Evolutionary conservation across 2,113 vertebrate species (phyloP).

Genomic region (Sinosuthora webbiana): DNA sequence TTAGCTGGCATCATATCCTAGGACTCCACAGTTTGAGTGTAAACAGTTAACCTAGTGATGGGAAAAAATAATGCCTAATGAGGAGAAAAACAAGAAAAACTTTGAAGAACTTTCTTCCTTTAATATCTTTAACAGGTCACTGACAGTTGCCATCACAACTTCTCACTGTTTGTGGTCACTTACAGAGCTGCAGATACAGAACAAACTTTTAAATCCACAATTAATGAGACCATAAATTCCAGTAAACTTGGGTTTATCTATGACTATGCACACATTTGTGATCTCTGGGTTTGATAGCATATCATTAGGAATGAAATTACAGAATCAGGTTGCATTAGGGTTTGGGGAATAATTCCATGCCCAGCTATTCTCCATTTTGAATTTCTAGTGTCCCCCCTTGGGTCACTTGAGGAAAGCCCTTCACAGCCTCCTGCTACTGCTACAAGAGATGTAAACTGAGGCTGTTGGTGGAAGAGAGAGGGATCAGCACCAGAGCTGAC

Average conservation of each 20-base stretch:
- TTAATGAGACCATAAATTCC: neutral
- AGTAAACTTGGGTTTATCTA: neutral
- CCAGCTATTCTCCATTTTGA: neutral
- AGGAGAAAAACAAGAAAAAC: neutral
- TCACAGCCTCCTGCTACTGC: neutral
- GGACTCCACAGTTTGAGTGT: neutral
- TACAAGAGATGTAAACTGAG: neutral
- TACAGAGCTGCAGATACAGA: neutral
- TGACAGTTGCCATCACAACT: neutral
- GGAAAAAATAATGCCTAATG: neutral
- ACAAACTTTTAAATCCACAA: neutral
- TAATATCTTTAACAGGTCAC: neutral
- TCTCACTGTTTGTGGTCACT: neutral
- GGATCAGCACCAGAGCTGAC: neutral
- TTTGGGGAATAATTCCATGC: neutral
- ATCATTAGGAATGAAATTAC: neutral
- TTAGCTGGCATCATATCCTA: neutral
- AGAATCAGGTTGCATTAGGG: neutral
- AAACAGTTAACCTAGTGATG: neutral
- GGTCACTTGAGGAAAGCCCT: neutral
- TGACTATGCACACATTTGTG: neutral
- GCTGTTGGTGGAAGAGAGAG: neutral
- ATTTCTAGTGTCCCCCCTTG: neutral
- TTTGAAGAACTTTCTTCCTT: neutral
- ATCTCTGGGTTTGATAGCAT: fast-evolving